These are phyloP conservation scores for Cydia amplana DNA, from an alignment of 1,140 invertebrate species.

Conservation along the genomic window DNA sequence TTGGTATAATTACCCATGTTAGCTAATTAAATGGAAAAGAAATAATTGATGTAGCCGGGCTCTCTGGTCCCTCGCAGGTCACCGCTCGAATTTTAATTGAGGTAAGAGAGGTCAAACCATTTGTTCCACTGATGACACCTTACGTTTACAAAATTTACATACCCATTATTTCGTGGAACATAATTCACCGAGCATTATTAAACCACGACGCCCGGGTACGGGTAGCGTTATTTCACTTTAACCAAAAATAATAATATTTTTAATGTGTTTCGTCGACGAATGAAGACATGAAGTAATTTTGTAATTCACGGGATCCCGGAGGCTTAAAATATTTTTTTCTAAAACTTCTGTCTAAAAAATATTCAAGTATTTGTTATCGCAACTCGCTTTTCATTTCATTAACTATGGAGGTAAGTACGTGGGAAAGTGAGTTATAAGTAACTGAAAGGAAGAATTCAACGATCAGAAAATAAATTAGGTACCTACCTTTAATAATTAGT, in stretches of 20 bases:
- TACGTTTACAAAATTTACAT: constrained; percentile 15
- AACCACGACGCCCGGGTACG: background rate
- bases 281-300: background rate
- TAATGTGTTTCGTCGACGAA: background rate
- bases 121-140: constrained; percentile 13
- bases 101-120: constrained; percentile 5
- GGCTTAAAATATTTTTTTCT: background rate
- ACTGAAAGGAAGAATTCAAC: too few species aligned
- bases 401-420: background rate
- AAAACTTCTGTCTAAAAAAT: background rate
- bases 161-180: constrained; percentile 10
- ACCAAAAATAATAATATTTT: constrained; percentile 12
- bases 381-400: background rate
- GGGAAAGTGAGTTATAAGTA: background rate
- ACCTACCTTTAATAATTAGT: background rate
- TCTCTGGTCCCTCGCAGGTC: background rate
- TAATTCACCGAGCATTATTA: constrained; percentile 19
- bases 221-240: background rate
- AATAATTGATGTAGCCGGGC: constrained; percentile 4
- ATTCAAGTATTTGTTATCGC: background rate
- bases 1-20: background rate
- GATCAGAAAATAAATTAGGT: too few species aligned
- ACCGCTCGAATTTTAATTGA: constrained; percentile 3
- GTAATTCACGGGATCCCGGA: background rate
- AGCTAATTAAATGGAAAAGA: constrained; percentile 15